Percentiles rank a stretch among this genome's conserved stretches.
Evolutionary conservation across 1,140 invertebrate species (phyloP).

Genomic region (Zelostemma sp.): DNA sequence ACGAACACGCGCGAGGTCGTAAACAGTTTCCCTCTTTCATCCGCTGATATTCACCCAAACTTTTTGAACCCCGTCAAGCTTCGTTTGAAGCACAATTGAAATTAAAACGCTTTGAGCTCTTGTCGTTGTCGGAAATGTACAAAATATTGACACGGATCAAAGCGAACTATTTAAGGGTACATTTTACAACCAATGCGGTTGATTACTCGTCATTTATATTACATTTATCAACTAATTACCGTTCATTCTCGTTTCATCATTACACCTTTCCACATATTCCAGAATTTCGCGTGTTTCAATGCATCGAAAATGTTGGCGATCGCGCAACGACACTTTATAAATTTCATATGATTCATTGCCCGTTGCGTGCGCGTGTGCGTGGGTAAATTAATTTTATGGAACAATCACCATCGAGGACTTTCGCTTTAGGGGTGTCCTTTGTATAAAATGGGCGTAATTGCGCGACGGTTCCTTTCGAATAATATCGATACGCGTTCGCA

Average conservation of each 20-base stretch:
- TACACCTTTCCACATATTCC: slow-evolving; percentile 6
- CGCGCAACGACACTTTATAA: slow-evolving; percentile 31
- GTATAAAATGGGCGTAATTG: neutral
- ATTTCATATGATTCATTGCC: neutral
- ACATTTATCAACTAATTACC: slow-evolving; percentile 65
- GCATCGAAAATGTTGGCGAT: slow-evolving; percentile 62
- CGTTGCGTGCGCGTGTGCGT: neutral
- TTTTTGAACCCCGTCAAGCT: neutral
- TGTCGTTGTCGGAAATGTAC: too few relatives aligned
- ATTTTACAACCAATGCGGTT: too few relatives aligned
- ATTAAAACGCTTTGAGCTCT: too few relatives aligned
- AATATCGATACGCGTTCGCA: neutral
- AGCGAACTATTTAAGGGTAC: too few relatives aligned
- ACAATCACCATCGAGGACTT: neutral
- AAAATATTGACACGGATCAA: too few relatives aligned
- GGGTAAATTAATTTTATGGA: slow-evolving; percentile 1
- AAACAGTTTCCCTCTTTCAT: neutral
- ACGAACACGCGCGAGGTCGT: neutral
- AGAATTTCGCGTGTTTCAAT: slow-evolving; percentile 43
- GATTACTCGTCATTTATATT: slow-evolving; percentile 68
- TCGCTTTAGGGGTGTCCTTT: neutral
- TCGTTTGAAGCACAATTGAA: neutral
- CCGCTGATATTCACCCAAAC: neutral
- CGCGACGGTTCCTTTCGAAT: neutral
- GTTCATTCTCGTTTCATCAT: slow-evolving; percentile 53